Conservation (phyloP, 1,140 invertebrate species). For the Halyomorpha halys region DNA sequence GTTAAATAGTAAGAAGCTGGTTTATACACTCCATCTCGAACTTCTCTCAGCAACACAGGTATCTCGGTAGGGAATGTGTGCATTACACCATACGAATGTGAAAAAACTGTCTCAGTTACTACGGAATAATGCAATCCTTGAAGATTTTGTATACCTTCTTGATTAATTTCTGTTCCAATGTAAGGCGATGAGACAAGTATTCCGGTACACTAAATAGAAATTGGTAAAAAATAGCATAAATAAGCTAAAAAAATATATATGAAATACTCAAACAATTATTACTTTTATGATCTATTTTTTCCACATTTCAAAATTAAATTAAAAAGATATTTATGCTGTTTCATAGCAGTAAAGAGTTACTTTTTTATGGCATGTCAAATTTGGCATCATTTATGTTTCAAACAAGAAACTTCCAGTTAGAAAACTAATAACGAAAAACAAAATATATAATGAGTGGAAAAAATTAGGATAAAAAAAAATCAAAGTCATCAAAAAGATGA, state of each 20-base stretch:
- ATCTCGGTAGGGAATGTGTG: slow-evolving; percentile 58
- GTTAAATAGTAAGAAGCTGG: slow-evolving; percentile 55
- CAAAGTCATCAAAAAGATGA: no score
- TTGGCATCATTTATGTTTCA: no score
- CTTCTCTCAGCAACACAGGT: slow-evolving; percentile 51
- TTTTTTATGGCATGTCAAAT: no score
- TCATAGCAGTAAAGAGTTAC: no score
- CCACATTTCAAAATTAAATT: no score
- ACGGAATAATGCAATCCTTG: slow-evolving; percentile 56
- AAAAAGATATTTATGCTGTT: no score
- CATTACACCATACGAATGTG: slow-evolving; percentile 54
- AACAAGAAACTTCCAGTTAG: no score
- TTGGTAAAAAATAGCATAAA: not conserved
- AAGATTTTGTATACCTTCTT: slow-evolving; percentile 55
- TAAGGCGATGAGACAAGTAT: slow-evolving; percentile 49
- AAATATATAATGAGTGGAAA: no score
- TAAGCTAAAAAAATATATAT: slow-evolving; percentile 14
- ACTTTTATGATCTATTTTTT: no score
- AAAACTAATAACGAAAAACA: no score
- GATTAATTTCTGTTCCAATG: slow-evolving; percentile 40
- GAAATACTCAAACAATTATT: no score
- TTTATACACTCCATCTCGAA: slow-evolving; percentile 52
- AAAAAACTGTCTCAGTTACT: slow-evolving; percentile 58
- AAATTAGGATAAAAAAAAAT: no score
- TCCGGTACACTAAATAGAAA: slow-evolving; percentile 44